phyloP scores from a whole-genome alignment of 2,888 invertebrate species.

The Acrobasis consociella region DNA sequence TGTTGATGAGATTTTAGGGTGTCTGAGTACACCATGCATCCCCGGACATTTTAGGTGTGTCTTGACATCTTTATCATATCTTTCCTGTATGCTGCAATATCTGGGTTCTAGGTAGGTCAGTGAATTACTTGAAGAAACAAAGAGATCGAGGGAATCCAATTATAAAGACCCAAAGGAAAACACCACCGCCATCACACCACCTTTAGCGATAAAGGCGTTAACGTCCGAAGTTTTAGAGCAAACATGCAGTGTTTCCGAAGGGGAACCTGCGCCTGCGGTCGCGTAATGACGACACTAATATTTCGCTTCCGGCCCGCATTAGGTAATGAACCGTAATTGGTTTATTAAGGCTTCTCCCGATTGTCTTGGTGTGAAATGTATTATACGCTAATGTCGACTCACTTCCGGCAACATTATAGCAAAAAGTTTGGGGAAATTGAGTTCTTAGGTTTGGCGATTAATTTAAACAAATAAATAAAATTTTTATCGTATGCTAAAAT shows the following conservation, averaged over 20 bases:
- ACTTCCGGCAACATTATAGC: slow-evolving; percentile 41
- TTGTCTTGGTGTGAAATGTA: slow-evolving; percentile 67
- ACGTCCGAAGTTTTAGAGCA: slow-evolving; percentile 52
- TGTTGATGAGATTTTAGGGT: no score
- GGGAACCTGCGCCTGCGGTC: slow-evolving; percentile 73
- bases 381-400: slow-evolving; percentile 54
- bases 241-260: slow-evolving; percentile 66
- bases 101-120: no score
- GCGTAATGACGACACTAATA: slow-evolving; percentile 76
- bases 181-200: slow-evolving; percentile 37
- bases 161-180: neutral
- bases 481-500: neutral
- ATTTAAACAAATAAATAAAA: slow-evolving; percentile 12
- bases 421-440: slow-evolving; percentile 9
- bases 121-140: no score
- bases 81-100: no score
- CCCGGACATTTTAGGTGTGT: no score
- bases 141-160: no score
- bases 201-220: slow-evolving; percentile 62
- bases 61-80: no score
- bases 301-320: slow-evolving; percentile 72
- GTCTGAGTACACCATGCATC: no score
- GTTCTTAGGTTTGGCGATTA: neutral
- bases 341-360: slow-evolving; percentile 67
- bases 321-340: slow-evolving; percentile 78